Evolutionary conservation across 2,113 vertebrate genomes (phyloP), one percentile per base, ranked within the genome.

Genomic region (Limnothrissa miodon): DNA sequence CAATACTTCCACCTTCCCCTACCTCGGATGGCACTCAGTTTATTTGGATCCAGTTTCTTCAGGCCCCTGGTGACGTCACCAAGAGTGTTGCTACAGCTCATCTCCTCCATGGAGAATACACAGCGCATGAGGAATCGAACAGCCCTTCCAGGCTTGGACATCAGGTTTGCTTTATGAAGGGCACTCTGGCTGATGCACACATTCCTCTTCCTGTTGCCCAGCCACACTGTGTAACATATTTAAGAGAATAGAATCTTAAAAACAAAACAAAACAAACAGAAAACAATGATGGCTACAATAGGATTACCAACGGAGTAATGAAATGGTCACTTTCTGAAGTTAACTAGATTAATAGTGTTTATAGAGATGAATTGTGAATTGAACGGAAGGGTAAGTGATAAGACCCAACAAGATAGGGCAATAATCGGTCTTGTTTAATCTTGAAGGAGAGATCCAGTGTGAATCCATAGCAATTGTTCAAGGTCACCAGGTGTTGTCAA

Each of bases 21-120:
- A 96, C 95, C 95, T 95, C 95, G 93, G 86, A 96, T 82, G 45
- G 95, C 95, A 83, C 89, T 88, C 39, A 96, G 81, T 87, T 93
- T 95, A 86, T 96, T 95, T n/a, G 89, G 90, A 86, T 96, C 94
- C 53, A 96, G 3, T 0, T 85, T 88, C 46, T 90, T 92, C 7
- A 87, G 84, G 33, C 87, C 89, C 80, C 88, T 89, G 5, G 70
- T 78, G 0, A 78, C 83, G 0, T 17, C 74, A 84, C 82, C 86
- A 85, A 90, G 90, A 11, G 92, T 13, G 83, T 86, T 91, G 84
- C 91, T 91, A 83, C 87, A 85, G 23, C 87, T 0, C 0, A 95
- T 86, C 0, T 88, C 89, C 78, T 96, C 92, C 83, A 91, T 92
- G 78, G 93, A 90, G 83, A 96, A 96, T 84, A 96, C 56, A 84